Percentiles rank a stretch among this genome's conserved stretches.
Evolutionary conservation across 2,113 vertebrate genomes (phyloP).

Genomic region (Suricata suricatta): DNA sequence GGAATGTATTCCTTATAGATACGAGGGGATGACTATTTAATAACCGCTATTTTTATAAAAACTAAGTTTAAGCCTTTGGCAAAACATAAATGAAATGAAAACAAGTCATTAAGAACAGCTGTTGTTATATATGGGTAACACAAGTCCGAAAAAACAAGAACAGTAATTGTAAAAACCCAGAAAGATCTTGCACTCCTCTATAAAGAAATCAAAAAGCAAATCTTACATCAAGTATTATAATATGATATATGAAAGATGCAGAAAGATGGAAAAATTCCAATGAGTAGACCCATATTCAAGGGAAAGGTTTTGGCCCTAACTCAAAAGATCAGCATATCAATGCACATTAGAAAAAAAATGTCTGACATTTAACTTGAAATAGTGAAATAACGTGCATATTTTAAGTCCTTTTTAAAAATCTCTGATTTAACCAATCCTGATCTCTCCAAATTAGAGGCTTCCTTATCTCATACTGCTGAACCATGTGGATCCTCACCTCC

Average conservation of each 20-base stretch:
- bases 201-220: slow-evolving; percentile 15
- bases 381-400: neutral
- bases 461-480: neutral
- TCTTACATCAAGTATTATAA: neutral
- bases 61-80: neutral
- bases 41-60: slow-evolving; percentile 4
- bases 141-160: neutral
- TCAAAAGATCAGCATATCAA: neutral
- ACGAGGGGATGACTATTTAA: neutral
- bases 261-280: neutral
- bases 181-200: neutral
- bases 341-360: neutral
- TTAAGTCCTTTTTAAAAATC: neutral
- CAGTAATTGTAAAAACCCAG: neutral
- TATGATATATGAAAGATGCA: neutral
- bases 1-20: neutral
- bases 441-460: neutral
- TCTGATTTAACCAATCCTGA: neutral
- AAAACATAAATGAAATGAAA: slow-evolving; percentile 15
- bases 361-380: neutral
- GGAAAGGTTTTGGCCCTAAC: neutral
- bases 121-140: neutral
- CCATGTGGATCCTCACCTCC: neutral
- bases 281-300: neutral
- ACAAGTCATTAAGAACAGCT: neutral